These are phyloP conservation scores for Camelus bactrianus DNA, from an alignment of 2,113 vertebrate genomes.

Conservation along the genomic window DNA sequence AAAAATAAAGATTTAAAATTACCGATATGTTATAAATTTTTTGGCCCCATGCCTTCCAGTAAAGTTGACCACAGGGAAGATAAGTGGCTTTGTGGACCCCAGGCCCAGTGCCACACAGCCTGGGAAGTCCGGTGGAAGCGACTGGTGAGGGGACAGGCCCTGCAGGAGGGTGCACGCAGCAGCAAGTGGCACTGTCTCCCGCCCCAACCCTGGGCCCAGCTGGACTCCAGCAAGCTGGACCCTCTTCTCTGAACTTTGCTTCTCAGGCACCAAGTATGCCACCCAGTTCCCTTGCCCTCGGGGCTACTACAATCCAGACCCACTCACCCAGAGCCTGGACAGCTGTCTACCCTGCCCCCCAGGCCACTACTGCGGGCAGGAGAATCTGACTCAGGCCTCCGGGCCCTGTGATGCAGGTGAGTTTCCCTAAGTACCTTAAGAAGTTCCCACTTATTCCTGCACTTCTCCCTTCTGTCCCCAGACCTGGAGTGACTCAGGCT, in stretches of 20 bases:
- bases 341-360: conserved; percentile 96
- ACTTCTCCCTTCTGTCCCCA: background rate
- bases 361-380: conserved; percentile 94
- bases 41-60: background rate
- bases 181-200: background rate
- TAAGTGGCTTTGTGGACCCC: background rate
- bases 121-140: background rate
- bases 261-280: conserved; percentile 91
- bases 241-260: conserved; percentile 40
- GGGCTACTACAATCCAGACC: conserved; percentile 97
- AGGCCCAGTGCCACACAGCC: background rate
- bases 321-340: conserved; percentile 94
- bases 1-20: background rate
- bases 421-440: conserved; percentile 46
- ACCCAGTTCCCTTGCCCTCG: conserved; percentile 95
- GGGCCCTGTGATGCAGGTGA: conserved; percentile 94
- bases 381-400: conserved; percentile 91
- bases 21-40: background rate
- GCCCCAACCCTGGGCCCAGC: background rate
- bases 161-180: background rate
- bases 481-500: background rate
- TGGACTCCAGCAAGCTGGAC: background rate
- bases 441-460: fast-evolving
- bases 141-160: background rate
- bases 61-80: background rate